A percentile compares a stretch with the other conserved stretches of the same genome.
phyloP scores from a whole-genome alignment of 2,797 vertebrate genomes.

The Sebastes kiyomatsui region DNA sequence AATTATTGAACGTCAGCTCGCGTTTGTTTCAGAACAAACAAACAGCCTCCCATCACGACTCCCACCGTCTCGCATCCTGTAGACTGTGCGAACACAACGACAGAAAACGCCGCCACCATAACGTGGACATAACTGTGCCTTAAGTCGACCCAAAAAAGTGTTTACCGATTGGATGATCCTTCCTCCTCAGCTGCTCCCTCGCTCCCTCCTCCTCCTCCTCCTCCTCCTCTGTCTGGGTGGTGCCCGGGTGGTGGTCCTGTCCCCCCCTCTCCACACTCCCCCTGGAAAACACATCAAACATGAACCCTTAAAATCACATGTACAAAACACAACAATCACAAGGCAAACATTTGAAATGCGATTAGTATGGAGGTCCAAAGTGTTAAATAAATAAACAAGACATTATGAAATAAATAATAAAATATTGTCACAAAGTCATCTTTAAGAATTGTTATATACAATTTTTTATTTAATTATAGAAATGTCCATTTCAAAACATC shows the following conservation, averaged over 20 bases:
- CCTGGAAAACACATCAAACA: conserved; percentile 54
- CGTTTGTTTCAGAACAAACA: neutral
- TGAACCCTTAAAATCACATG: neutral
- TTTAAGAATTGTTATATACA: neutral
- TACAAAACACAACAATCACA: neutral
- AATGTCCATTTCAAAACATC: neutral
- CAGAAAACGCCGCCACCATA: neutral
- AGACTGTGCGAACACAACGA: neutral
- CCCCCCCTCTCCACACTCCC: conserved; percentile 56
- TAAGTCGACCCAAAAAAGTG: neutral
- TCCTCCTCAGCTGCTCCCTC: conserved; percentile 50
- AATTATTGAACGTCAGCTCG: neutral
- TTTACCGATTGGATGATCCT: conserved; percentile 62
- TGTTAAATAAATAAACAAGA: neutral
- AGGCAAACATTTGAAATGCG: neutral
- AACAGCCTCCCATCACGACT: neutral
- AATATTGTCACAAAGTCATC: neutral
- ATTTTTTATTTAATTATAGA: neutral
- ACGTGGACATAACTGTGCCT: neutral
- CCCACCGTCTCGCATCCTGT: neutral
- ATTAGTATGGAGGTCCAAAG: too few species aligned
- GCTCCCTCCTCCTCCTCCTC: conserved; percentile 20
- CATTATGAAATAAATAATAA: neutral
- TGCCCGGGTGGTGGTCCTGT: conserved; percentile 49
- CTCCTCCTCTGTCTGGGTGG: conserved; percentile 23